Evolutionary conservation across 1,140 invertebrate genomes (phyloP).

Genomic region (Drosophila parvula): DNA sequence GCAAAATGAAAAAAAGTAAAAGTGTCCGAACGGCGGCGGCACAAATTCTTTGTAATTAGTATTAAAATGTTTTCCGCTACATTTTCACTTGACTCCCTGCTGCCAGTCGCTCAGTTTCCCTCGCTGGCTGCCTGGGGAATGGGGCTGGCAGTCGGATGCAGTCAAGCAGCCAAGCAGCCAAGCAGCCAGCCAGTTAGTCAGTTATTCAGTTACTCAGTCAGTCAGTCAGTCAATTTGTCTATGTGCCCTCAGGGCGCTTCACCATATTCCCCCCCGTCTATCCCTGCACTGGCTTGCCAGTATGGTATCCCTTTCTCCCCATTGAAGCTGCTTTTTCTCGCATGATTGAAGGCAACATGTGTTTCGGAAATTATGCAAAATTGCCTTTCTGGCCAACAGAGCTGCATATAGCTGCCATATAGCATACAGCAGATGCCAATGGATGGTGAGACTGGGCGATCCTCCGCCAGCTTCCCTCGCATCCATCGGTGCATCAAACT

Average conservation of each 20-base stretch:
- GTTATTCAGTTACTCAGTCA: conserved; percentile 60
- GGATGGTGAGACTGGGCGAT: conserved; percentile 49
- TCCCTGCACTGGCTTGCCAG: conserved; percentile 7
- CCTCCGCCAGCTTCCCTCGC: conserved; percentile 8
- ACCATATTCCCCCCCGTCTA: conserved; percentile 14
- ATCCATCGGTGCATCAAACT: conserved; percentile 52
- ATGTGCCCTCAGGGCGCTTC: conserved; percentile 67
- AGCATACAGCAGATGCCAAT: conserved; percentile 55
- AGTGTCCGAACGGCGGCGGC: conserved; percentile 71
- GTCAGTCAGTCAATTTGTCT: conserved; percentile 81
- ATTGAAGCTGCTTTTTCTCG: conserved; percentile 55
- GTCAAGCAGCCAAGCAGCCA: conserved; percentile 34
- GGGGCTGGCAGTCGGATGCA: conserved; percentile 35
- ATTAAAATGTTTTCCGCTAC: conserved; percentile 83
- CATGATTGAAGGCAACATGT: conserved; percentile 83
- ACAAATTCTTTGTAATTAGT: conserved; percentile 83
- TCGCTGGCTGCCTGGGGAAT: conserved; percentile 11
- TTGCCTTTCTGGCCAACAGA: conserved; percentile 67
- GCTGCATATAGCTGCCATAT: conserved; percentile 24
- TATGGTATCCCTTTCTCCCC: conserved; percentile 27
- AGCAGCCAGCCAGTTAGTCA: conserved; percentile 38
- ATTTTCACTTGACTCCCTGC: conserved; percentile 78
- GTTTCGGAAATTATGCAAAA: conserved; percentile 83
- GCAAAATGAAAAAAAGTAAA: conserved; percentile 56
- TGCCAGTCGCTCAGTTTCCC: conserved; percentile 35